Percentiles rank a stretch among this genome's conserved stretches.
These are phyloP conservation scores for Campoletis sonorensis DNA, from an alignment of 1,140 invertebrate genomes.

Conservation along the genomic window DNA sequence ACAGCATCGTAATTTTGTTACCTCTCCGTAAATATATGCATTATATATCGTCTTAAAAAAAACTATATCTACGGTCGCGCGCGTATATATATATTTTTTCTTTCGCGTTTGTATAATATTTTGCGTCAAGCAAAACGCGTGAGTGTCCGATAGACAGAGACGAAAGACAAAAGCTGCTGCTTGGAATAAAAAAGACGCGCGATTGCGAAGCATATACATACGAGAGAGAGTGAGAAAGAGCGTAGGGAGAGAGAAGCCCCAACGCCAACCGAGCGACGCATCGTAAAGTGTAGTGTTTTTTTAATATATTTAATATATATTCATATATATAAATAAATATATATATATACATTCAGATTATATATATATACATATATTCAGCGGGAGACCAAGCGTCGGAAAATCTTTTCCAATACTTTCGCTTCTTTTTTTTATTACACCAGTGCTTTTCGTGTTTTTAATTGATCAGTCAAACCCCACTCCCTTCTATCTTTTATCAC, in stretches of 20 bases:
- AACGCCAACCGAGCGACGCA: constrained; percentile 33
- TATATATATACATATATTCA: too few relatives aligned
- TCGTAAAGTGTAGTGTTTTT: constrained; percentile 15
- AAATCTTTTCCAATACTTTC: not conserved
- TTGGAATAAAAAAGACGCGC: constrained; percentile 34
- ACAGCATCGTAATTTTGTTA: too few relatives aligned
- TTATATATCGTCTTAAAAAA: not conserved
- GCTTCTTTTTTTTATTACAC: too few relatives aligned
- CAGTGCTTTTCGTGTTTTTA: too few relatives aligned
- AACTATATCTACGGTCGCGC: not conserved
- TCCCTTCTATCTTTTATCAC: too few relatives aligned
- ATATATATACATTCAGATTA: not conserved
- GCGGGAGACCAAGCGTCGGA: not conserved
- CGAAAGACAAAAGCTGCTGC: constrained; percentile 18
- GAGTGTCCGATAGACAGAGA: not conserved
- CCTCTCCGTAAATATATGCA: too few relatives aligned
- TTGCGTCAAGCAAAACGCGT: not conserved
- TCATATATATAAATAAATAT: not conserved
- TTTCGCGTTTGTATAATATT: not conserved
- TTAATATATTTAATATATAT: not conserved
- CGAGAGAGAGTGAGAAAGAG: not conserved
- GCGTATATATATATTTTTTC: not conserved
- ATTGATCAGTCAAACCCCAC: too few relatives aligned
- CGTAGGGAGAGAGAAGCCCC: constrained; percentile 18
- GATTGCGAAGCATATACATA: constrained; percentile 4